phyloP scores from a whole-genome alignment of 2,113 vertebrate species.

The Saguinus midas region DNA sequence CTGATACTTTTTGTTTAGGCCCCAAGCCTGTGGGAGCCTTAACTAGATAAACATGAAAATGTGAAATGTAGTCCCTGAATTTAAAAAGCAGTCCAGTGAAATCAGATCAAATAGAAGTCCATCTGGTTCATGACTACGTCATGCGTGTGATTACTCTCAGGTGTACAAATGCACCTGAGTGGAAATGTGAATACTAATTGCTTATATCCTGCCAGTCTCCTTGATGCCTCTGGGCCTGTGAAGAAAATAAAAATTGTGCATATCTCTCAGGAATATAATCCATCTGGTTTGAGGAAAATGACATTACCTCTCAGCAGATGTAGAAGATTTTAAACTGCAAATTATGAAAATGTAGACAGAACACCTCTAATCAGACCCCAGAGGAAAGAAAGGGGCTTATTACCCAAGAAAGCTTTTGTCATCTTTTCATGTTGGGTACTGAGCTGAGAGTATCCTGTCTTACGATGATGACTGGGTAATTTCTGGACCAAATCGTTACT shows the following conservation, averaged over 20 bases:
- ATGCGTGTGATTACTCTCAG: slow-evolving; percentile 25
- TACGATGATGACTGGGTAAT: background rate
- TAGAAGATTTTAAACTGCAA: slow-evolving; percentile 22
- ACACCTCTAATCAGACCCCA: background rate
- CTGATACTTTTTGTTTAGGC: background rate
- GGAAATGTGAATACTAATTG: slow-evolving; percentile 56
- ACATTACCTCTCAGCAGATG: slow-evolving; percentile 39
- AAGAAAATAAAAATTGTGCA: slow-evolving; percentile 62
- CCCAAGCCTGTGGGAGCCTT: background rate
- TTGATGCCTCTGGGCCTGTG: slow-evolving; percentile 52
- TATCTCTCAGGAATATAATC: slow-evolving; percentile 54
- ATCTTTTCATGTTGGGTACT: background rate
- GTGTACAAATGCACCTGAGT: slow-evolving; percentile 7
- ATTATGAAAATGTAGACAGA: slow-evolving; percentile 46
- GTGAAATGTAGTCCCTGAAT: background rate
- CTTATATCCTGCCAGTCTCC: slow-evolving; percentile 46
- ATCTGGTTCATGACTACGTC: background rate
- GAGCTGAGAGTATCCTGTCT: background rate
- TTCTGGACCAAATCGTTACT: background rate
- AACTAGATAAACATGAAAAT: background rate
- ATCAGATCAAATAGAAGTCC: slow-evolving; percentile 39
- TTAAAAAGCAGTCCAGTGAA: background rate
- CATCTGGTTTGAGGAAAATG: slow-evolving; percentile 59
- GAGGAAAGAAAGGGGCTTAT: slow-evolving; percentile 51
- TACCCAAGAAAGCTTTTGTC: background rate